Percentiles rank a stretch among this genome's conserved stretches.
Conservation (phyloP, 2,888 invertebrate species). For the Ypsolopha sequella region DNA sequence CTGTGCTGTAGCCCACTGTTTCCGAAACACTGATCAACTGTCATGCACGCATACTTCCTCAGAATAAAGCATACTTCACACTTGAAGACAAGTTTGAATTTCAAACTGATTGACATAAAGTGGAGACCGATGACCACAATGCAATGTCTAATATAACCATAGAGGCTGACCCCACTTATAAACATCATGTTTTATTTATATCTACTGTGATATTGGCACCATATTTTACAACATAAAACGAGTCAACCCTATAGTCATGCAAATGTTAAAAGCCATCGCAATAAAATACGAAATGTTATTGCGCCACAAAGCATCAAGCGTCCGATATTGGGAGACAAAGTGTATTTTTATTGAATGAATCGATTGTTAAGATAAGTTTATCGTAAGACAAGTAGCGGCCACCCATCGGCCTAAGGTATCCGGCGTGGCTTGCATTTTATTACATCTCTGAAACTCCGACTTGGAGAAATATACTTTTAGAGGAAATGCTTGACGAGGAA, state of each 20-base stretch:
- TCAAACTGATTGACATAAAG: slow-evolving; percentile 45
- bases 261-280: slow-evolving; percentile 51
- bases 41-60: not conserved
- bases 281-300: slow-evolving; percentile 61
- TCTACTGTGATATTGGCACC: slow-evolving; percentile 7
- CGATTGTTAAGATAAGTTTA: slow-evolving; percentile 67
- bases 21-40: not conserved
- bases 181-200: slow-evolving; percentile 9
- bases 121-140: slow-evolving; percentile 37
- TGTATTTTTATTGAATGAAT: slow-evolving; percentile 42
- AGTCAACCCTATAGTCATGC: slow-evolving; percentile 52
- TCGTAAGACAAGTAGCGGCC: slow-evolving; percentile 70
- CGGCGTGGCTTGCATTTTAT: slow-evolving; percentile 48
- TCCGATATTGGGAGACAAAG: slow-evolving; percentile 44
- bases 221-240: slow-evolving; percentile 3
- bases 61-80: no score
- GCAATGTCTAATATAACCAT: slow-evolving; percentile 10
- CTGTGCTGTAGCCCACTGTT: no score
- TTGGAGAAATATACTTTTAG: slow-evolving; percentile 8
- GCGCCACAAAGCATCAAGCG: slow-evolving; percentile 55
- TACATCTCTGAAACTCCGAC: slow-evolving; percentile 50
- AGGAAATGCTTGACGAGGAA: slow-evolving; percentile 1
- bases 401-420: slow-evolving; percentile 32
- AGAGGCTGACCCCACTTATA: slow-evolving; percentile 5
- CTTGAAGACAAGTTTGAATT: no score